Percentiles rank a stretch among this genome's conserved stretches.
phyloP scores from a whole-genome alignment of 37 sponge, comb jelly and placozoan species.

The Oopsacas minuta region DNA sequence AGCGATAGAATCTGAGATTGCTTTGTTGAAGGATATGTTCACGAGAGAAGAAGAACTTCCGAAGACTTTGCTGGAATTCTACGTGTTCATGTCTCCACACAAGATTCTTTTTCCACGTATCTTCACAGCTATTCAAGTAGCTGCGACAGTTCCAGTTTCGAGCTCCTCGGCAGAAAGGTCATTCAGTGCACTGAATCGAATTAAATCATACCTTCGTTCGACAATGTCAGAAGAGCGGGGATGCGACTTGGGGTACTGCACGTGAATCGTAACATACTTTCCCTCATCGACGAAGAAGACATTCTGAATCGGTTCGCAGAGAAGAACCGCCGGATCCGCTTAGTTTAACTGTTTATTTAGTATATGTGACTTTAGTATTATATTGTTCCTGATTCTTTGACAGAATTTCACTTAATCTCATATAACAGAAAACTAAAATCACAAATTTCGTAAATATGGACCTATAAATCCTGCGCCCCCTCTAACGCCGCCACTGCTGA shows the following conservation, averaged over 20 bases:
- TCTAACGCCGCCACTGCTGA: too few relatives aligned
- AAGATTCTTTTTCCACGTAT: conserved; percentile 16
- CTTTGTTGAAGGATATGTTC: conserved; percentile 7
- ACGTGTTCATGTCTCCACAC: conserved; percentile 8
- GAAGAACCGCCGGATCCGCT: not conserved
- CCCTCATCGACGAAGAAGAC: conserved; percentile 14
- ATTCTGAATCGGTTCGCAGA: conserved; percentile 1
- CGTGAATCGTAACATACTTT: not conserved
- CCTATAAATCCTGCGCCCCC: too few relatives aligned
- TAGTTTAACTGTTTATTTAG: not conserved
- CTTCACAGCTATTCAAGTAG: not conserved
- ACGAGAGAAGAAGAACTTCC: conserved; percentile 17
- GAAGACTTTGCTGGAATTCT: conserved; percentile 11
- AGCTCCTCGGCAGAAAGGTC: conserved; percentile 17
- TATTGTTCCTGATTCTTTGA: not conserved
- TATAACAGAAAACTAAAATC: not conserved
- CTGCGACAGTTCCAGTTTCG: conserved; percentile 14
- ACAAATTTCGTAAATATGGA: conserved; percentile 14
- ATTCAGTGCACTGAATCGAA: conserved; percentile 16
- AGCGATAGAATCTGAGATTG: conserved; percentile 6
- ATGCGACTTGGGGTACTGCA: conserved; percentile 11
- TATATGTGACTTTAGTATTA: not conserved
- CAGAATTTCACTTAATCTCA: not conserved
- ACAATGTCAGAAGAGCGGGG: conserved; percentile 20
- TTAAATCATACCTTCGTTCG: conserved; percentile 13